Conservation (phyloP, 2,888 invertebrate species). For the Eudemis profundana region DNA sequence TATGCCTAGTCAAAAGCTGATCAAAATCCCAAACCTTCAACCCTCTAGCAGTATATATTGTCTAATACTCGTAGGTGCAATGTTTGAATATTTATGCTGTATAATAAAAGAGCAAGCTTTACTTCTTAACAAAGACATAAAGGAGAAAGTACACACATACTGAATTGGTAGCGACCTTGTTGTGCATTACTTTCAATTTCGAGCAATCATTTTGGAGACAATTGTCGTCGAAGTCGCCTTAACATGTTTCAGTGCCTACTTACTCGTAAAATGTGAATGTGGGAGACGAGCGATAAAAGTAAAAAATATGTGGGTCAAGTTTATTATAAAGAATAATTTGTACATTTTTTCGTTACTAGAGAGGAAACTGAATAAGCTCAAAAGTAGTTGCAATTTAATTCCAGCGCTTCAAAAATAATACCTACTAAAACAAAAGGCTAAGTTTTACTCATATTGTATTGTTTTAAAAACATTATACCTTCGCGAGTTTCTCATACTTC, state of each 20-base stretch:
- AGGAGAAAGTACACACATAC: slow-evolving; percentile 37
- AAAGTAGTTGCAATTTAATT: not conserved
- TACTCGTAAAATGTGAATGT: slow-evolving; percentile 12
- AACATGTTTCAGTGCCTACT: slow-evolving; percentile 10
- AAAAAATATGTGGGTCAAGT: slow-evolving; percentile 1
- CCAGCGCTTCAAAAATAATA: too few species aligned
- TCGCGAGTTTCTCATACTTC: too few species aligned
- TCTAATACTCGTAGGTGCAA: too few species aligned
- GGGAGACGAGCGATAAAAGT: not conserved
- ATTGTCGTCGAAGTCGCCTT: slow-evolving; percentile 28
- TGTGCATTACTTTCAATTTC: slow-evolving; percentile 44
- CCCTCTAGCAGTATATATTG: too few species aligned
- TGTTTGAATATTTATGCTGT: not conserved
- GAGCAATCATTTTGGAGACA: slow-evolving; percentile 35
- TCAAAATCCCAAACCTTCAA: too few species aligned
- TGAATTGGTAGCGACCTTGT: slow-evolving; percentile 35
- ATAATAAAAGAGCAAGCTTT: not conserved
- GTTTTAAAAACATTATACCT: too few species aligned
- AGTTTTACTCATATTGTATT: too few species aligned
- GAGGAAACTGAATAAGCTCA: not conserved
- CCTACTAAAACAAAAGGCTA: too few species aligned
- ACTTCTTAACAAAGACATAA: slow-evolving; percentile 15
- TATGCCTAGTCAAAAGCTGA: too few species aligned
- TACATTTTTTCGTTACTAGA: not conserved
- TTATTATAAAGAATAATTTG: not conserved